Evolutionary conservation across 2,797 vertebrate species (phyloP), one percentile per base, ranked within the genome.

Genomic region (Eulemur mongoz): DNA sequence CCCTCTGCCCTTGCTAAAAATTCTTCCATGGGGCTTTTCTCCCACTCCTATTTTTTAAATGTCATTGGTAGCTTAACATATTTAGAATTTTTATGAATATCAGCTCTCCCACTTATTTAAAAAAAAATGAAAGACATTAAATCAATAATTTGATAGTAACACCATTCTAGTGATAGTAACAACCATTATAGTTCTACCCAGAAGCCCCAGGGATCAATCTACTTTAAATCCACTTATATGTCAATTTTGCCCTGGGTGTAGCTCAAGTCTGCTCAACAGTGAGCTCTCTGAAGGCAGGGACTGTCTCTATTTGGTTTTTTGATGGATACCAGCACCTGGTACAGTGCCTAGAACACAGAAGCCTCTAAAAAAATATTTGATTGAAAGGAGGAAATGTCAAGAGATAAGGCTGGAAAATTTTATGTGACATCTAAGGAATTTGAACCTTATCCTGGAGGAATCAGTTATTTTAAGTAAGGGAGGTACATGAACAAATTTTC

Each of bases 51-150:
- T 82, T 35, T 92, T 85, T 93, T 35, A 78, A 94, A 87, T 15
- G 23, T 48, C 43, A 78, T 80, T 82, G 82, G 18, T 78, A 11
- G 32, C 96, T 45, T 70, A 72, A 20, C 10, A 52, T 94, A 63
- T 32, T 6, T 6, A 73, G 52, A 94, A 88, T 87, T 75, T 96
- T 97, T 95, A 91, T 94, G 85, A 73, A 45, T 67, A 40, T 91
- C 38, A 94, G 70, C 54, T 91, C 14, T 72, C 78, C 61, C 54
- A 65, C 35, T 70, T 96, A 35, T 52, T 67, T 93, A 35, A 30
- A 11, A 11, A 11, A 86, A 91, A 18, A 14, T 17, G 45, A 13
- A 67, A 84, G 45, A 86, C 1, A 30, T 54, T 72, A 13, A n/a
- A 89, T 65, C 14, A 90, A 50, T 61, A 88, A 88, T 70, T 81